Evolutionary conservation across 2,888 invertebrate species (phyloP).

Genomic region (Aphodius sticticus): DNA sequence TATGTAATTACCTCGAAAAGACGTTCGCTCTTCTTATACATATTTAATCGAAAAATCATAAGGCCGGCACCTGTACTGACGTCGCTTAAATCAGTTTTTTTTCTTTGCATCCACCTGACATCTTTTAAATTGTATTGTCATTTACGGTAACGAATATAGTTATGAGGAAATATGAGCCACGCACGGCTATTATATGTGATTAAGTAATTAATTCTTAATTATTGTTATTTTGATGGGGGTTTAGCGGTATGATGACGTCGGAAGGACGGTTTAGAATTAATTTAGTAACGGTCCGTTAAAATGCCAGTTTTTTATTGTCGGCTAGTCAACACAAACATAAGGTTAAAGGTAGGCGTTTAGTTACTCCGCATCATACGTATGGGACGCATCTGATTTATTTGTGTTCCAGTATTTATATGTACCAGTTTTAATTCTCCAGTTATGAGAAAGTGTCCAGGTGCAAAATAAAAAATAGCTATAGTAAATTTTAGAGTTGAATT

Average conservation of each 20-base stretch:
- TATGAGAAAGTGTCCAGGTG: no score
- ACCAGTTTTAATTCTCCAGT: no score
- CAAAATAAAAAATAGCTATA: no score
- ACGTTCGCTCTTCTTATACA: background rate
- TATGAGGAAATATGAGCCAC: background rate
- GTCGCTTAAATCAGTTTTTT: background rate
- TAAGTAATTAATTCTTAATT: slow-evolving; percentile 4
- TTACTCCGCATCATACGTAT: no score
- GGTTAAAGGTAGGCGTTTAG: background rate
- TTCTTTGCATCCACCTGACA: background rate
- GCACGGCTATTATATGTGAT: background rate
- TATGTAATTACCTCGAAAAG: slow-evolving; percentile 20
- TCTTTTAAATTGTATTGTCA: background rate
- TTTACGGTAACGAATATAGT: background rate
- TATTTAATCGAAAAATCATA: slow-evolving; percentile 18
- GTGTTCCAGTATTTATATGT: no score
- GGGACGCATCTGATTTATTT: no score
- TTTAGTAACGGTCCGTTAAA: background rate
- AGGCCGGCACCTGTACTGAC: slow-evolving; percentile 8
- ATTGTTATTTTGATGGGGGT: background rate
- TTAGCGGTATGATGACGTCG: background rate
- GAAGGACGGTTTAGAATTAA: background rate
- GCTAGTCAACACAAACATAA: background rate
- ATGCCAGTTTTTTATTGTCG: background rate
- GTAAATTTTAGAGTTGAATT: no score